Conservation (phyloP, 2,113 vertebrate species). For the Bujurquina vittata region DNA sequence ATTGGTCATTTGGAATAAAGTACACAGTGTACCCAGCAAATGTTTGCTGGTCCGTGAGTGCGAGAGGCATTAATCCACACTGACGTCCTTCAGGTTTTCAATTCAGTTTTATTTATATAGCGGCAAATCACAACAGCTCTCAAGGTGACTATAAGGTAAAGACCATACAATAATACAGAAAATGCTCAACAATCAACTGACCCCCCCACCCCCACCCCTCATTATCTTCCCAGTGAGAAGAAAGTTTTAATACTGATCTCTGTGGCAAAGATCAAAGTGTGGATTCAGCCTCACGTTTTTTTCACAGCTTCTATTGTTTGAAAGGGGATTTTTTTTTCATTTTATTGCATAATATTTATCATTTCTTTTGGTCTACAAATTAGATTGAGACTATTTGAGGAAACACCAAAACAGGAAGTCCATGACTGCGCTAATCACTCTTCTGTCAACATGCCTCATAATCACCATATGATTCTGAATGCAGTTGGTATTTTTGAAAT, state of each 20-base stretch:
- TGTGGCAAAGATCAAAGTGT: not conserved
- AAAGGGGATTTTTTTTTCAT: accelerated
- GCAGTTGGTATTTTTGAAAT: constrained; percentile 22
- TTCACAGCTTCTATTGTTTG: not conserved
- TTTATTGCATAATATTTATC: not conserved
- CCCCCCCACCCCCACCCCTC: too few species aligned
- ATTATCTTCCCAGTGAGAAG: too few species aligned
- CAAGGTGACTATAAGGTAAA: too few species aligned
- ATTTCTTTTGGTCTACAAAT: not conserved
- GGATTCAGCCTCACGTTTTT: not conserved
- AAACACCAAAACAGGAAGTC: not conserved
- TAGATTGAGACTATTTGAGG: not conserved
- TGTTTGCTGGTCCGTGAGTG: not conserved
- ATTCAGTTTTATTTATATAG: too few species aligned
- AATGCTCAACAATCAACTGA: too few species aligned
- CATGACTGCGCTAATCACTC: not conserved
- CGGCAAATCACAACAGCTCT: too few species aligned
- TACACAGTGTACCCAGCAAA: constrained; percentile 50
- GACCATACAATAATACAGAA: too few species aligned
- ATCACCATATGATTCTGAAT: not conserved
- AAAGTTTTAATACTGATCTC: not conserved
- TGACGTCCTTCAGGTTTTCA: not conserved
- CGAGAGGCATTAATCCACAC: not conserved
- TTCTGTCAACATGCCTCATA: not conserved
- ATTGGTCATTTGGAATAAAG: constrained; percentile 52